Conservation (phyloP, 2,797 vertebrate species). For the Pelobates cultripes region DNA sequence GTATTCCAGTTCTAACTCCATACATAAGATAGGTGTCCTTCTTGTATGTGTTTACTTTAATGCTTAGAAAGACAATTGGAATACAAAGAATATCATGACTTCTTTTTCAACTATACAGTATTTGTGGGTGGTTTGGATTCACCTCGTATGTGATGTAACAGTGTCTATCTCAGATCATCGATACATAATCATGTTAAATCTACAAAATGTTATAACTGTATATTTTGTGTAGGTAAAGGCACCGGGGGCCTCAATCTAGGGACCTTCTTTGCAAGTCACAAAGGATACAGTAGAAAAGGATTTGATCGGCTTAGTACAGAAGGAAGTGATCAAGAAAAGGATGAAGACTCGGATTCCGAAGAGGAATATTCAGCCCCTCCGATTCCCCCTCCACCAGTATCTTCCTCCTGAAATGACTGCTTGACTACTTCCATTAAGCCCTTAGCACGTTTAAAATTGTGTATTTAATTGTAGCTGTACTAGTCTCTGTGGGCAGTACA, state of each 20-base stretch:
- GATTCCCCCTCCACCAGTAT: conserved; percentile 63
- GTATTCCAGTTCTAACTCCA: too few relatives aligned
- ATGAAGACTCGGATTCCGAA: conserved; percentile 91
- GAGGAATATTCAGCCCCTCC: conserved; percentile 89
- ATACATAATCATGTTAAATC: too few relatives aligned
- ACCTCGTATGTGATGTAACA: too few relatives aligned
- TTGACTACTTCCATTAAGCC: conserved; percentile 52
- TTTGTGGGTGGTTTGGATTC: too few relatives aligned
- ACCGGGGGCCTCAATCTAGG: conserved; percentile 89
- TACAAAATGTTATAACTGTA: too few relatives aligned
- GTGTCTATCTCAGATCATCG: too few relatives aligned
- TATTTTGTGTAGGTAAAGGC: conserved; percentile 79
- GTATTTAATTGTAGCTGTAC: conserved; percentile 83
- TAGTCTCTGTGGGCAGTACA: conserved; percentile 83
- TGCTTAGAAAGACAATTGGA: too few relatives aligned
- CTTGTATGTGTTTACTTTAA: too few relatives aligned
- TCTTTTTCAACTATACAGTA: too few relatives aligned
- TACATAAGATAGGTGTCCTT: too few relatives aligned
- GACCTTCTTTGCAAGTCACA: conserved; percentile 91
- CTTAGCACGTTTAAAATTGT: conserved; percentile 80
- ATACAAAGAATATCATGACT: too few relatives aligned
- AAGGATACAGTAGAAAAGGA: conserved; percentile 92
- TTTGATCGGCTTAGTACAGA: conserved; percentile 96
- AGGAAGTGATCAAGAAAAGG: conserved; percentile 94
- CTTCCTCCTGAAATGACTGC: conserved; percentile 66